Percentiles rank a stretch among this genome's conserved stretches.
Conservation (phyloP, 1,140 invertebrate species). For the Drosophila saltans region DNA sequence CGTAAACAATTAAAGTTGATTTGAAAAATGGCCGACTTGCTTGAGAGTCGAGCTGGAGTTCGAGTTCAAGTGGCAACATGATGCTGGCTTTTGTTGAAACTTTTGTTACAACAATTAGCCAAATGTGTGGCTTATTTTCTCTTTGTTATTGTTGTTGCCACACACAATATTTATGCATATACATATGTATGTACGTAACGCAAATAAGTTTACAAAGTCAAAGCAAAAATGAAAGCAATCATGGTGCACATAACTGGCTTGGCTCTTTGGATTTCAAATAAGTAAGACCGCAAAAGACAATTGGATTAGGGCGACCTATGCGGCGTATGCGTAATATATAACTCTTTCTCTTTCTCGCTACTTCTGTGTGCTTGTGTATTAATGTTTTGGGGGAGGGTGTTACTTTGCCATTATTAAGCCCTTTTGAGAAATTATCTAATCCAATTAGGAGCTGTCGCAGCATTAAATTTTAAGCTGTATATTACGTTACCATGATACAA, state of each 20-base stretch:
- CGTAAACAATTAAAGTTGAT: constrained; percentile 77
- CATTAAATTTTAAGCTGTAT: constrained; percentile 55
- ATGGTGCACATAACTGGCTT: constrained; percentile 63
- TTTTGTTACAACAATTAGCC: constrained; percentile 69
- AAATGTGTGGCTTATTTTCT: constrained; percentile 49
- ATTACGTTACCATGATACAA: constrained; percentile 61
- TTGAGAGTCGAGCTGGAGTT: constrained; percentile 33
- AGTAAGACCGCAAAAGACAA: constrained; percentile 33
- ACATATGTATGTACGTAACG: constrained; percentile 51
- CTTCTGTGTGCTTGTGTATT: too few species aligned
- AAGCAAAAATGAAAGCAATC: constrained; percentile 52
- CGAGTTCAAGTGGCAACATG: constrained; percentile 66
- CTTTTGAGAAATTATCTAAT: constrained; percentile 77
- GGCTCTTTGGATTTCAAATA: constrained; percentile 30
- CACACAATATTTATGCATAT: constrained; percentile 9
- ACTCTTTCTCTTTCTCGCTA: too few species aligned
- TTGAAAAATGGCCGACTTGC: constrained; percentile 54
- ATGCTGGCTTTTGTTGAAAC: constrained; percentile 60
- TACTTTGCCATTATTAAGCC: constrained; percentile 51
- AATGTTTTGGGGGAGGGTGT: constrained; percentile 28
- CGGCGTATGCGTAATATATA: constrained; percentile 51
- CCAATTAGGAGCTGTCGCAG: constrained; percentile 75
- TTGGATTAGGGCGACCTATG: constrained; percentile 43
- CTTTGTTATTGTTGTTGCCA: constrained; percentile 26
- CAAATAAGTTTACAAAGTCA: constrained; percentile 50